Evolutionary conservation across 2,113 vertebrate genomes (phyloP).

Genomic region (Laticauda colubrina): DNA sequence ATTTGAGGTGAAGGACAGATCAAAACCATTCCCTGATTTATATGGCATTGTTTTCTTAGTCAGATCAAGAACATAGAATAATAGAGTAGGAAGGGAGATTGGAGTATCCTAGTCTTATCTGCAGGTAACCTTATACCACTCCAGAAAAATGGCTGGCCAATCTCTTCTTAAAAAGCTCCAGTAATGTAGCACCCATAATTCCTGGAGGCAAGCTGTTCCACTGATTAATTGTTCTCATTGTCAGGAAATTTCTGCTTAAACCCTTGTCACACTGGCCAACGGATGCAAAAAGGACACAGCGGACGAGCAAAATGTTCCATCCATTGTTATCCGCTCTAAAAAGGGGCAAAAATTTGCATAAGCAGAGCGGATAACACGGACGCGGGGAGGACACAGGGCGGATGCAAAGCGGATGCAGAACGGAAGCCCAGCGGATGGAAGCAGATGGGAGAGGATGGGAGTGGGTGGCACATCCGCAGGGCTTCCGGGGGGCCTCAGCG

Average conservation of each 20-base stretch:
- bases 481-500: too few species aligned
- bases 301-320: too few species aligned
- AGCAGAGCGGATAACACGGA: too few species aligned
- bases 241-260: neutral
- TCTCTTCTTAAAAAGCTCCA: neutral
- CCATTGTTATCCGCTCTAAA: too few species aligned
- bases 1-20: neutral
- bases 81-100: neutral
- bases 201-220: neutral
- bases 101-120: neutral
- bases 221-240: neutral
- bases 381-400: too few species aligned
- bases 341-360: too few species aligned
- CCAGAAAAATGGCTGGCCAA: neutral
- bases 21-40: neutral
- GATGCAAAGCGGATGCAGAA: too few species aligned
- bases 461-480: too few species aligned
- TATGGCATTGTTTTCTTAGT: neutral
- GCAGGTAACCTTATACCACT: neutral
- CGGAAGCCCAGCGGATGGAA: too few species aligned
- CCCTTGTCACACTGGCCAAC: too few species aligned
- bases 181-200: neutral
- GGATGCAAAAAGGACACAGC: too few species aligned
- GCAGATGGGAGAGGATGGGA: too few species aligned
- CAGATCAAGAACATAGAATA: neutral